Conservation (phyloP, 2,797 vertebrate genomes). For the Urosaurus nigricauda region DNA sequence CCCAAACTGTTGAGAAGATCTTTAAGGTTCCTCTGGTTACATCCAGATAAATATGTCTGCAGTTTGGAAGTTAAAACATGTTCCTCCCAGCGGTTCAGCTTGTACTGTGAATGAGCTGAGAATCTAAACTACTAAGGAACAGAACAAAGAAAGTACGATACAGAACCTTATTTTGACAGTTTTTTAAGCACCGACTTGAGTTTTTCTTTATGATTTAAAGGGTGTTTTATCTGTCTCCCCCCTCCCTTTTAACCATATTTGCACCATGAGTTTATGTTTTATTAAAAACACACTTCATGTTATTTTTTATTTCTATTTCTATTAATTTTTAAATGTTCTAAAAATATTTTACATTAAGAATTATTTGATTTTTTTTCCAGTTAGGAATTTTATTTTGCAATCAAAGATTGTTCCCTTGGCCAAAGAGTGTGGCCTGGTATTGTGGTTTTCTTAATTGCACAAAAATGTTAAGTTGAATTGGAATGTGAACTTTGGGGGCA, state of each 20-base stretch:
- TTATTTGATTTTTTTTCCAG: conserved; percentile 44
- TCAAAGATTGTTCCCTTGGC: conserved; percentile 72
- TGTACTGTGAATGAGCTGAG: conserved; percentile 66
- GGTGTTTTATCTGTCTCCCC: conserved; percentile 55
- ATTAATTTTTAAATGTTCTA: conserved; percentile 69
- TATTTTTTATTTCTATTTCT: conserved; percentile 67
- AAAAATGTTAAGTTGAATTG: conserved; percentile 79
- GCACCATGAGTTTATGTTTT: conserved; percentile 70
- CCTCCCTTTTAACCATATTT: conserved; percentile 74
- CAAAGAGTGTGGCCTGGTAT: conserved; percentile 67
- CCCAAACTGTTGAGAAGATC: conserved; percentile 68
- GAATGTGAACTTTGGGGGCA: conserved; percentile 69
- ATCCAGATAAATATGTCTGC: conserved; percentile 65
- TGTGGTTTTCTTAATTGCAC: conserved; percentile 79
- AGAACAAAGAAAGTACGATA: conserved; percentile 52
- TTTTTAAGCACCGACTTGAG: conserved; percentile 67
- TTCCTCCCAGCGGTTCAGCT: conserved; percentile 71
- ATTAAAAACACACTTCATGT: conserved; percentile 56
- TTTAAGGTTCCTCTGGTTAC: conserved; percentile 73
- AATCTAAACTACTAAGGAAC: conserved; percentile 70
- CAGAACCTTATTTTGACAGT: conserved; percentile 69
- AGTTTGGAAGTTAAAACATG: conserved; percentile 59
- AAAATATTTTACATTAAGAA: conserved; percentile 69
- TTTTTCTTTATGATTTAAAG: conserved; percentile 67
- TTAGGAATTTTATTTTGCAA: conserved; percentile 67